Conservation (phyloP, 1,140 invertebrate genomes). For the Drosophila sp. region DNA sequence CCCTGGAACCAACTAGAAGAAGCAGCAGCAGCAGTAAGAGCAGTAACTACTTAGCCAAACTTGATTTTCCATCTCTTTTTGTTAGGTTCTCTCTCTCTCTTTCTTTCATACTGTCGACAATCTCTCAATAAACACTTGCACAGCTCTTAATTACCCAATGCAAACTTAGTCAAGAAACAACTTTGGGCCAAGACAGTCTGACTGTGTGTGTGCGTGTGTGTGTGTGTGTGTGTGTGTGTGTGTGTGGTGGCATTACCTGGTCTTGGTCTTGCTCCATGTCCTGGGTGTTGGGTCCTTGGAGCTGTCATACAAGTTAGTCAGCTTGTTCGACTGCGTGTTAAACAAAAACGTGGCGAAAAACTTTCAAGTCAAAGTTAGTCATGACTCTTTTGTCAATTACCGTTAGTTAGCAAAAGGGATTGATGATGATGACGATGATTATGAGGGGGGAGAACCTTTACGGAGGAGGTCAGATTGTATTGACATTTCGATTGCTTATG, state of each 20-base stretch:
- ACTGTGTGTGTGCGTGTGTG: constrained; percentile 13
- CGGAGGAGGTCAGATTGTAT: constrained; percentile 35
- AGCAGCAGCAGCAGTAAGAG: constrained; percentile 40
- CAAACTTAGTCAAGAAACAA: constrained; percentile 74
- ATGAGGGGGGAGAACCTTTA: neutral
- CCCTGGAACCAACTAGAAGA: constrained; percentile 7
- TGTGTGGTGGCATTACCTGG: constrained; percentile 18
- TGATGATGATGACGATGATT: neutral
- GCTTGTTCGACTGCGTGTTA: constrained; percentile 74
- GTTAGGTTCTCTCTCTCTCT: neutral
- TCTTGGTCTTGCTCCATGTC: constrained; percentile 32
- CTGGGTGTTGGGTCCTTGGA: constrained; percentile 38
- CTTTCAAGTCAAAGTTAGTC: constrained; percentile 77
- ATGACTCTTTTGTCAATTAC: constrained; percentile 79
- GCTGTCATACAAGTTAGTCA: constrained; percentile 76
- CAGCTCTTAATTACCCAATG: constrained; percentile 80
- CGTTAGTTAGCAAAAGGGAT: constrained; percentile 56
- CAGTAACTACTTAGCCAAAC: constrained; percentile 44
- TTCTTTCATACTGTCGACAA: constrained; percentile 35
- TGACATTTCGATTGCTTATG: constrained; percentile 71
- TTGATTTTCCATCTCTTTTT: neutral
- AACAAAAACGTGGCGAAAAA: constrained; percentile 76
- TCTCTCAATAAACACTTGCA: constrained; percentile 77
- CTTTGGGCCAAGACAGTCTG: constrained; percentile 30
- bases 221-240: constrained; percentile 20